Conservation (phyloP, 1,140 invertebrate species). For the Aphelenchoides avenae region DNA sequence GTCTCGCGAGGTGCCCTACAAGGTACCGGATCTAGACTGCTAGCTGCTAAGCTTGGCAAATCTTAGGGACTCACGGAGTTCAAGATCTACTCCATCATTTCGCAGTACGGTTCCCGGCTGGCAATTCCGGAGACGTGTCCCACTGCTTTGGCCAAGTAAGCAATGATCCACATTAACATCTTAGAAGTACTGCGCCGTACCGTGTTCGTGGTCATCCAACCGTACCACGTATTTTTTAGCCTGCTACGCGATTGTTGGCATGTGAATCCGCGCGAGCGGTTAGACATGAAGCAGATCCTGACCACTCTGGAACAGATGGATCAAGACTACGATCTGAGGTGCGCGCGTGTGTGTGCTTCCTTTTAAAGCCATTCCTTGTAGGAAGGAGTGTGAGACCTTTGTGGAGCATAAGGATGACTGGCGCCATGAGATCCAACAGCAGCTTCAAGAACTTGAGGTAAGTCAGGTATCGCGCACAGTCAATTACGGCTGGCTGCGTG, state of each 20-base stretch:
- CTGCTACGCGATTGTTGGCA: constrained; percentile 46
- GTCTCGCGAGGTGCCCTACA: constrained; percentile 51
- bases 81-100: constrained; percentile 52
- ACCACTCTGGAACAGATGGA: constrained; percentile 33
- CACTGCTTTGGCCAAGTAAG: constrained; percentile 33
- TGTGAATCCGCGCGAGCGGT: constrained; percentile 40
- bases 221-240: constrained; percentile 27
- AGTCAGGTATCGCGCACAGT: background rate
- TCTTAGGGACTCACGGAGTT: constrained; percentile 37
- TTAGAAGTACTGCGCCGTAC: no score
- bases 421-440: constrained; percentile 41
- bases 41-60: background rate
- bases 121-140: constrained; percentile 51
- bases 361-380: no score
- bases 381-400: constrained; percentile 42
- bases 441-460: constrained; percentile 43
- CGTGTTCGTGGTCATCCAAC: no score
- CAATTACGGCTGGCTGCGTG: constrained; percentile 5
- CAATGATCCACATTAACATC: constrained; percentile 1
- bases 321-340: constrained; percentile 36
- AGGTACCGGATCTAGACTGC: constrained; percentile 20
- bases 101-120: constrained; percentile 34
- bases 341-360: no score
- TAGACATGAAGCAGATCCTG: constrained; percentile 43
- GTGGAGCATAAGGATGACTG: constrained; percentile 41